Conservation (phyloP, 2,888 invertebrate genomes). For the Ophion slaviceki region DNA sequence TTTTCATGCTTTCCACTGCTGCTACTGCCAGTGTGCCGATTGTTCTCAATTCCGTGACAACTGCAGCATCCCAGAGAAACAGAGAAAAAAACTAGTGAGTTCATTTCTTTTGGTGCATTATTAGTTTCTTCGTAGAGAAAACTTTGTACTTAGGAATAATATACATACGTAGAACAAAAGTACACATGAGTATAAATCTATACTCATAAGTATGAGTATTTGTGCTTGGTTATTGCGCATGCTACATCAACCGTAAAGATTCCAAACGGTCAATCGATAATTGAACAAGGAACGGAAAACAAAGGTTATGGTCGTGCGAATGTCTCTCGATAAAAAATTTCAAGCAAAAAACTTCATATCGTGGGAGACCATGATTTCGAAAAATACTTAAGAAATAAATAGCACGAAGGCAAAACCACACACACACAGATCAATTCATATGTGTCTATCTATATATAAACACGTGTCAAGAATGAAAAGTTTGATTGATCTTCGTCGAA, state of each 20-base stretch:
- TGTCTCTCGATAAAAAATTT: background rate
- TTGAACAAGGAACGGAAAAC: background rate
- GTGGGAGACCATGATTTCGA: background rate
- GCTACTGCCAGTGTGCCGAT: conserved; percentile 72
- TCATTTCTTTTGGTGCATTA: background rate
- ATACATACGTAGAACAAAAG: too few species aligned
- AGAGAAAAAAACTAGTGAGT: conserved; percentile 66
- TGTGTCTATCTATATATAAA: background rate
- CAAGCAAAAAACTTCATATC: background rate
- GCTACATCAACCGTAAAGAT: background rate
- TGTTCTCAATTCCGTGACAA: conserved; percentile 81
- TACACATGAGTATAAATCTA: background rate
- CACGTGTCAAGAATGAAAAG: conserved; percentile 10
- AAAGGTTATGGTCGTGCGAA: background rate
- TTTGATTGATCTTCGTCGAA: conserved; percentile 45
- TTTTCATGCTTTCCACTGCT: conserved; percentile 82
- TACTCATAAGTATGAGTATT: background rate
- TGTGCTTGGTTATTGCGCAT: background rate
- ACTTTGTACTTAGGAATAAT: background rate
- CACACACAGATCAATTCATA: background rate
- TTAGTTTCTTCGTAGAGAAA: background rate
- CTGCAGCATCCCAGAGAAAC: conserved; percentile 71
- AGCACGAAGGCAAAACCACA: background rate
- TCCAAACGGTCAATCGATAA: background rate
- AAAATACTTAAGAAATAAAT: background rate